phyloP scores from a whole-genome alignment of 2,888 invertebrate genomes.

The Mesorhabditis spiculigera region DNA sequence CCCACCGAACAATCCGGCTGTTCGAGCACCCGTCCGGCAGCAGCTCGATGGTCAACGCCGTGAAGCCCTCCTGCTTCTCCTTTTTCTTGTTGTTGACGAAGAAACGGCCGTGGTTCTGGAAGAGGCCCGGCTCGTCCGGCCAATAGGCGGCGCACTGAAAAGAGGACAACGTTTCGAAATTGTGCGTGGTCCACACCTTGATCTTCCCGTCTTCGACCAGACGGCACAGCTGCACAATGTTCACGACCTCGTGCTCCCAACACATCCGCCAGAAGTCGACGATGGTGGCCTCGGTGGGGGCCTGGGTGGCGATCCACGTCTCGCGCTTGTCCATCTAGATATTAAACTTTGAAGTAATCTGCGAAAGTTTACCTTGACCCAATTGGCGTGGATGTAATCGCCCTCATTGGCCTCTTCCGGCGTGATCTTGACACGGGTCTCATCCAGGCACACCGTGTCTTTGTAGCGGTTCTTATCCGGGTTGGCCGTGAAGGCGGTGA shows the following conservation, averaged over 20 bases:
- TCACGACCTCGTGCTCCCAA: conserved; percentile 71
- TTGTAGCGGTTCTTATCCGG: too few relatives aligned
- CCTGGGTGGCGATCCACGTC: conserved; percentile 61
- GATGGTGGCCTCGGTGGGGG: conserved; percentile 60
- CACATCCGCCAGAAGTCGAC: conserved; percentile 62
- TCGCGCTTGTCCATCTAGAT: conserved; percentile 41
- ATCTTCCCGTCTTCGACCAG: too few relatives aligned
- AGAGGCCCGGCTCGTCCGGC: not conserved
- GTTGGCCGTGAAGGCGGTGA: too few relatives aligned
- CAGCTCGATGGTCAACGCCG: not conserved
- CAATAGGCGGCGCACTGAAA: not conserved
- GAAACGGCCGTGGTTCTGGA: not conserved
- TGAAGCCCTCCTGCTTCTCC: not conserved
- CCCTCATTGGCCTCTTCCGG: conserved; percentile 20
- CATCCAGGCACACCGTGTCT: conserved; percentile 26
- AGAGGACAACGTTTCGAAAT: too few relatives aligned
- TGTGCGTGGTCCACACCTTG: too few relatives aligned
- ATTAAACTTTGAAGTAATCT: too few relatives aligned
- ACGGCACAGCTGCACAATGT: too few relatives aligned
- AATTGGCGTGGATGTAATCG: conserved; percentile 43
- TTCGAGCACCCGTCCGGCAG: conserved; percentile 4
- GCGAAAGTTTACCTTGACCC: conserved; percentile 11
- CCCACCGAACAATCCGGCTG: not conserved
- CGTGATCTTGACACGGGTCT: conserved; percentile 24
- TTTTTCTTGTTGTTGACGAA: conserved; percentile 1